Percentiles rank a stretch among this genome's conserved stretches.
These are phyloP conservation scores for Porites evermanni DNA, from an alignment of 92 coral and sea anemone genomes.

Conservation along the genomic window DNA sequence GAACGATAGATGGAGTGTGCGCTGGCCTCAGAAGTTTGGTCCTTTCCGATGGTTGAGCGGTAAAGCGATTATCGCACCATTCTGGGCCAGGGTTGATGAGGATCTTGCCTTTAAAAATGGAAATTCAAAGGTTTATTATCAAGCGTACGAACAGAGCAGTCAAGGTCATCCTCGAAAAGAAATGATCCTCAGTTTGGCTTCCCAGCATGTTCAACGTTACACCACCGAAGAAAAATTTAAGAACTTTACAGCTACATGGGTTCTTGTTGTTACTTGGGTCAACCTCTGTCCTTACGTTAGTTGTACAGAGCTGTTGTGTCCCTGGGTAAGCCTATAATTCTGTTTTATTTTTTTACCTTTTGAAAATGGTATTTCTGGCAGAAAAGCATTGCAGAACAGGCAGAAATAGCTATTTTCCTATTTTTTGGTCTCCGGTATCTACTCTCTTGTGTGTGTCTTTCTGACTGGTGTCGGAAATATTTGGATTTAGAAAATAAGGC, in stretches of 20 bases:
- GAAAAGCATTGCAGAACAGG: too few species aligned
- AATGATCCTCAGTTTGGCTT: neutral
- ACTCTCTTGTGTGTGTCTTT: too few species aligned
- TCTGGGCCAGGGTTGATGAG: constrained; percentile 24
- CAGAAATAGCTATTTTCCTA: too few species aligned
- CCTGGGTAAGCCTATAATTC: neutral
- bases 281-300: neutral
- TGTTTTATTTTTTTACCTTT: neutral
- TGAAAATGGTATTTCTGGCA: too few species aligned
- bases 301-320: neutral
- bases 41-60: constrained; percentile 22
- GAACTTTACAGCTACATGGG: neutral
- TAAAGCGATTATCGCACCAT: constrained; percentile 30
- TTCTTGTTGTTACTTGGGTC: neutral
- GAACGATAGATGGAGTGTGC: neutral
- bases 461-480: too few species aligned
- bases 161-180: neutral
- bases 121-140: neutral
- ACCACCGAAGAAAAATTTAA: neutral
- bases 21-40: constrained; percentile 53
- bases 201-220: neutral
- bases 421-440: too few species aligned
- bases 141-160: neutral
- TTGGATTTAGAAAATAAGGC: too few species aligned
- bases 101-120: neutral